phyloP scores from a whole-genome alignment of 2,113 vertebrate species.

The Ginglymostoma cirratum region DNA sequence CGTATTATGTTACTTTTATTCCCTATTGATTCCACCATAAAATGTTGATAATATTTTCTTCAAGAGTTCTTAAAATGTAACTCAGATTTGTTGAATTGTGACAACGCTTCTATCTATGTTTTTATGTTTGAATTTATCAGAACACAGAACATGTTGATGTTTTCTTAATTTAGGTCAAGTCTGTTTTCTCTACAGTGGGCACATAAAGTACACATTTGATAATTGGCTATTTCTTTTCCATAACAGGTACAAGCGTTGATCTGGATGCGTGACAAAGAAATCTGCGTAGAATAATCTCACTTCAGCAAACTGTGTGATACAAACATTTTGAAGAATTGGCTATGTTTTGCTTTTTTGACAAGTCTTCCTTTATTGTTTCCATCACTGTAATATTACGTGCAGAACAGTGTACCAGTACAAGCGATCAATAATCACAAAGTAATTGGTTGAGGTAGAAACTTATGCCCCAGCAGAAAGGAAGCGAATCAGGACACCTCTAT shows the following conservation, averaged over 20 bases:
- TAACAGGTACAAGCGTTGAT: constrained; percentile 27
- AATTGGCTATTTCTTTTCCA: constrained; percentile 6
- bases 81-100: not conserved
- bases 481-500: not conserved
- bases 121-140: not conserved
- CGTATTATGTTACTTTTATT: not conserved
- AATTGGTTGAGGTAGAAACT: not conserved
- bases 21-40: not conserved
- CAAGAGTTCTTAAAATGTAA: not conserved
- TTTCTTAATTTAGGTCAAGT: not conserved
- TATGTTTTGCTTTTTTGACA: not conserved
- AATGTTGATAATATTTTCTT: not conserved
- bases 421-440: not conserved
- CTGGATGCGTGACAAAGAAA: not conserved
- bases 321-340: not conserved
- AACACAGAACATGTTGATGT: not conserved
- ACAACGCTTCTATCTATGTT: not conserved
- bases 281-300: constrained; percentile 15
- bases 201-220: not conserved
- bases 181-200: not conserved
- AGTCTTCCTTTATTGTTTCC: not conserved
- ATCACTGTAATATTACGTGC: constrained; percentile 4
- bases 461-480: not conserved
- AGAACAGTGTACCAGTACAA: not conserved
- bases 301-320: not conserved